A percentile compares a stretch with the other conserved stretches of the same genome.
phyloP scores from a whole-genome alignment of 2,797 vertebrate species.

The Corythornis leucogaster region DNA sequence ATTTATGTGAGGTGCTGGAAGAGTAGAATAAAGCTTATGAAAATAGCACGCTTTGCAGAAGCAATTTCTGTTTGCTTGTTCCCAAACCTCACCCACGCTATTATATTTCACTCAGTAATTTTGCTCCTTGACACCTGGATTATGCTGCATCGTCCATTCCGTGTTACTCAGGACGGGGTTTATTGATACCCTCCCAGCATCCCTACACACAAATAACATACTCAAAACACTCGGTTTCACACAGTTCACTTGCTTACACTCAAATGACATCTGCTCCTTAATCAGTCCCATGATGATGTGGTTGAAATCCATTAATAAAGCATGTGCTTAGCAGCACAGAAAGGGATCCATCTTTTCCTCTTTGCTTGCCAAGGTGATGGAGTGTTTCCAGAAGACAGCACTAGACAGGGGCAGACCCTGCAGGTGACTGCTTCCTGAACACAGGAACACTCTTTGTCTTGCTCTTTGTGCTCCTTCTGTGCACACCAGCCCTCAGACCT shows the following conservation, averaged over 20 bases:
- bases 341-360: too few relatives aligned
- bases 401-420: accelerated
- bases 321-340: neutral
- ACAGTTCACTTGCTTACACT: neutral
- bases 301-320: neutral
- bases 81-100: neutral
- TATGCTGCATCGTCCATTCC: neutral
- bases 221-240: neutral
- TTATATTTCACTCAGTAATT: neutral
- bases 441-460: neutral
- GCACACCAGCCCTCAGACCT: too few relatives aligned
- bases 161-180: neutral
- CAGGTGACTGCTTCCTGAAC: neutral
- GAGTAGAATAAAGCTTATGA: neutral
- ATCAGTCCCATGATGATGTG: neutral
- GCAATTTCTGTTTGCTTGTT: neutral
- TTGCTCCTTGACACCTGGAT: neutral
- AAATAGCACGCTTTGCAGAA: neutral
- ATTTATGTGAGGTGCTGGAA: neutral
- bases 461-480: neutral
- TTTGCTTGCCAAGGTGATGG: neutral
- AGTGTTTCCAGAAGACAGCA: neutral
- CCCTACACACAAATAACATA: neutral
- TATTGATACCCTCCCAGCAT: neutral
- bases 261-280: neutral